Evolutionary conservation across 2,888 invertebrate genomes (phyloP).

Genomic region (Schrankia costaestrigalis): DNA sequence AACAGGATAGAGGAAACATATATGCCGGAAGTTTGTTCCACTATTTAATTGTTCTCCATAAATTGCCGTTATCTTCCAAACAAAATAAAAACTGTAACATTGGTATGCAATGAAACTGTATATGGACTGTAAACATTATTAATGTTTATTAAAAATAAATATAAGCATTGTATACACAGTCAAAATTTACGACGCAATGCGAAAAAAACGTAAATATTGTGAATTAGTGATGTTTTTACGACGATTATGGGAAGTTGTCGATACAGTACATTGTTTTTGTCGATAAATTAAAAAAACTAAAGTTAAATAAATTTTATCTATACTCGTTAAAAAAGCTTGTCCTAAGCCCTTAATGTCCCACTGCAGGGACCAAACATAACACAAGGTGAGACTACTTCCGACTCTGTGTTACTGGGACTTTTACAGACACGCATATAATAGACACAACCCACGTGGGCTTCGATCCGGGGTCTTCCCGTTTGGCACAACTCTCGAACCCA

Average conservation of each 20-base stretch:
- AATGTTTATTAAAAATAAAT: conserved; percentile 29
- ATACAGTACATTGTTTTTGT: neutral
- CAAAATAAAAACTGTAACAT: neutral
- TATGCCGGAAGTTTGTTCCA: too few species aligned
- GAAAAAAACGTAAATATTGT: conserved; percentile 35
- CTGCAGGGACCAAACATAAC: too few species aligned
- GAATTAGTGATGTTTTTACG: conserved; percentile 24
- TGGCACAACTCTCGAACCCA: too few species aligned
- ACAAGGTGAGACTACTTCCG: too few species aligned
- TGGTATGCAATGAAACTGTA: too few species aligned
- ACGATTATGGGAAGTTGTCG: neutral
- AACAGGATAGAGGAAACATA: too few species aligned
- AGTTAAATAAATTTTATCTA: neutral
- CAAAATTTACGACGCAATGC: conserved; percentile 18
- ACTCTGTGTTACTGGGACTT: too few species aligned
- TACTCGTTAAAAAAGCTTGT: neutral
- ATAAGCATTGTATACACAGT: conserved; percentile 24
- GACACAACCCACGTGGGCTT: too few species aligned
- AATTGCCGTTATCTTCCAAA: neutral
- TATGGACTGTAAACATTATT: conserved; percentile 11
- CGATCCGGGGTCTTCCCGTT: too few species aligned
- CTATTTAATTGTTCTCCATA: neutral
- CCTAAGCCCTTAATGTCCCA: too few species aligned
- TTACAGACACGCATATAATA: too few species aligned
- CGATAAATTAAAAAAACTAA: neutral